A percentile compares a stretch with the other conserved stretches of the same genome.
Evolutionary conservation across 2,888 invertebrate species (phyloP).

Genomic region (Brenthis ino): DNA sequence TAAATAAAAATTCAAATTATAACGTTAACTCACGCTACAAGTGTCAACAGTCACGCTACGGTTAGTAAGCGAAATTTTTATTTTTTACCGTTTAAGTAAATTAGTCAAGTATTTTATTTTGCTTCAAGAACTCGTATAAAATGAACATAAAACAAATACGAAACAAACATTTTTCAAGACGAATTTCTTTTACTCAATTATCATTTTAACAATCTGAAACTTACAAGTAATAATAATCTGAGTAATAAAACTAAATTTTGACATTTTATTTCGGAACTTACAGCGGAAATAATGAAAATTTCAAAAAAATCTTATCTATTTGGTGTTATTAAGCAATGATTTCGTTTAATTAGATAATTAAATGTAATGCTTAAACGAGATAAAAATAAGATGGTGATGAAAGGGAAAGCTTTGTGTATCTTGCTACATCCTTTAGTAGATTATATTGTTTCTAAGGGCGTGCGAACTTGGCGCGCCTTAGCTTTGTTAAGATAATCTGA

Average conservation of each 20-base stretch:
- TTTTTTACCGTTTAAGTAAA: slow-evolving; percentile 19
- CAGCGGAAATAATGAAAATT: neutral
- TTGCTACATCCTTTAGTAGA: slow-evolving; percentile 53
- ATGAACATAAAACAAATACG: slow-evolving; percentile 4
- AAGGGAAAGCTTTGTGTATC: slow-evolving; percentile 49
- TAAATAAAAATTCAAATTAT: slow-evolving; percentile 31
- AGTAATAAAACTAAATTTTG: slow-evolving; percentile 5
- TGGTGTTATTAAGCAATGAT: slow-evolving; percentile 50
- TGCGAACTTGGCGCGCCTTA: slow-evolving; percentile 64
- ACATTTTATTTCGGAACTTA: neutral
- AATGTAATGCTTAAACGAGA: slow-evolving; percentile 21
- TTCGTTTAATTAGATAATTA: slow-evolving; percentile 51
- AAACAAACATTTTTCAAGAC: neutral
- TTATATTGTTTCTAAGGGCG: slow-evolving; percentile 67
- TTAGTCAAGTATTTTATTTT: slow-evolving; percentile 16
- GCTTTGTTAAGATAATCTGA: slow-evolving; percentile 80
- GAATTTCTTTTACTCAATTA: neutral
- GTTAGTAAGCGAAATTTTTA: slow-evolving; percentile 21
- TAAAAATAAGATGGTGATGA: slow-evolving; percentile 39
- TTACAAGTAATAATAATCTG: neutral
- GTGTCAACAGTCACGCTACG: slow-evolving; percentile 33
- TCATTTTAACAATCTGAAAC: slow-evolving; percentile 2
- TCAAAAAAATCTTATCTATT: slow-evolving; percentile 17
- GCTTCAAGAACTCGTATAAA: slow-evolving; percentile 3
- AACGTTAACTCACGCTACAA: slow-evolving; percentile 29